Conservation (phyloP, 2,888 invertebrate genomes). For the Sphecodes monilicornis region DNA sequence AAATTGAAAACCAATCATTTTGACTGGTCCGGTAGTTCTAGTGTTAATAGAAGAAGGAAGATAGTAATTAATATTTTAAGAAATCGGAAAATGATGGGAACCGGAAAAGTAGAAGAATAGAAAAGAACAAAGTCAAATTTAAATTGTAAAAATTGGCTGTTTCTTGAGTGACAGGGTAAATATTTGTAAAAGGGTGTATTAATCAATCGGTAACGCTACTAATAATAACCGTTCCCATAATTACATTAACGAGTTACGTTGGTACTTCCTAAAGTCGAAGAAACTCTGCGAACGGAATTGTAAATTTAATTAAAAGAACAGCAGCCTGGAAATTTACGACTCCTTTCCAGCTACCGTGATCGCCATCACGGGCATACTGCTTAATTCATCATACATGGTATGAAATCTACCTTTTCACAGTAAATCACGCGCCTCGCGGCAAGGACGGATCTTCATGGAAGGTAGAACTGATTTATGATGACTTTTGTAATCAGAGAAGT, state of each 20-base stretch:
- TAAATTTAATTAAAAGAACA: background rate
- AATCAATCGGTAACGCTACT: background rate
- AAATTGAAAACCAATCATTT: no score
- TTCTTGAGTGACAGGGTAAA: background rate
- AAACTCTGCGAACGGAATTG: background rate
- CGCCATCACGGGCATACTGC: background rate
- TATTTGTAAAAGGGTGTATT: background rate
- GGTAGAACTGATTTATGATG: background rate
- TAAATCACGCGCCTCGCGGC: constrained; percentile 20
- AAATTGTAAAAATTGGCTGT: background rate
- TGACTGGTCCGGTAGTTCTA: no score
- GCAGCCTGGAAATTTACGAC: constrained; percentile 14
- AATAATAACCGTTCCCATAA: background rate
- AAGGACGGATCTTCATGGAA: constrained; percentile 8
- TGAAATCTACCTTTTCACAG: constrained; percentile 20
- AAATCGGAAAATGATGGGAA: no score
- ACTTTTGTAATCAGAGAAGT: constrained; percentile 6
- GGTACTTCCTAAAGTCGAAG: constrained; percentile 1
- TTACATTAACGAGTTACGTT: background rate
- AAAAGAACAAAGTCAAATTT: background rate
- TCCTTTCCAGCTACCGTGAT: constrained; percentile 11
- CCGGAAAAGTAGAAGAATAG: background rate
- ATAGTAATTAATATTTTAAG: no score
- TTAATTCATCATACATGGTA: constrained; percentile 12
- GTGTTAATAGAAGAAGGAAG: no score